Percentiles rank a stretch among this genome's conserved stretches.
These are phyloP conservation scores for Irena cyanogastra DNA, from an alignment of 2,113 vertebrate genomes.

Conservation along the genomic window DNA sequence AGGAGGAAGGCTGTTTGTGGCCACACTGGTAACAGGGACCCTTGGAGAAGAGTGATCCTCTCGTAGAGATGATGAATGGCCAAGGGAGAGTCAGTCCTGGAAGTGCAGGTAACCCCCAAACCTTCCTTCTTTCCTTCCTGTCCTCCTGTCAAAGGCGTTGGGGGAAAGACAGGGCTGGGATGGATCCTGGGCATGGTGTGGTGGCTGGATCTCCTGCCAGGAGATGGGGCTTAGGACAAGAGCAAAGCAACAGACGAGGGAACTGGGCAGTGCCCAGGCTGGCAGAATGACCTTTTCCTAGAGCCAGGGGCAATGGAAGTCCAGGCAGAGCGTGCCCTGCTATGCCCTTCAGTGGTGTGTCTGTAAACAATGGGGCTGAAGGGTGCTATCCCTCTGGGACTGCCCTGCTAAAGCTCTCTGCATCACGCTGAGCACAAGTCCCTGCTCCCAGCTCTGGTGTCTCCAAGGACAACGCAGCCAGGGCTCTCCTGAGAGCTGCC, in stretches of 20 bases:
- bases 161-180: background rate
- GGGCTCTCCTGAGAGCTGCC: background rate
- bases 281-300: background rate
- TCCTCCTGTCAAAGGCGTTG: background rate
- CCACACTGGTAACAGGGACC: fast-evolving
- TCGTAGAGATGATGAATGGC: background rate
- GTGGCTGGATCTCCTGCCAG: background rate
- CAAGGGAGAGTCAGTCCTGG: background rate
- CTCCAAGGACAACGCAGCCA: background rate
- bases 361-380: background rate
- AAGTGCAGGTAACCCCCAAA: background rate
- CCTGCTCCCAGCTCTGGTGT: background rate
- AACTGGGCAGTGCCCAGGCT: background rate
- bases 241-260: background rate
- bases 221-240: background rate
- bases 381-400: background rate
- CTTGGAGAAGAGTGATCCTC: background rate
- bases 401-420: background rate
- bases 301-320: background rate
- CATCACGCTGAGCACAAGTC: background rate
- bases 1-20: background rate
- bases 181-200: background rate
- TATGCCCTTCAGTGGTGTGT: background rate
- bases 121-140: background rate
- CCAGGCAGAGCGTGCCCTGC: background rate